phyloP scores from a whole-genome alignment of 2,888 invertebrate genomes.

The Nemurella pictetii region DNA sequence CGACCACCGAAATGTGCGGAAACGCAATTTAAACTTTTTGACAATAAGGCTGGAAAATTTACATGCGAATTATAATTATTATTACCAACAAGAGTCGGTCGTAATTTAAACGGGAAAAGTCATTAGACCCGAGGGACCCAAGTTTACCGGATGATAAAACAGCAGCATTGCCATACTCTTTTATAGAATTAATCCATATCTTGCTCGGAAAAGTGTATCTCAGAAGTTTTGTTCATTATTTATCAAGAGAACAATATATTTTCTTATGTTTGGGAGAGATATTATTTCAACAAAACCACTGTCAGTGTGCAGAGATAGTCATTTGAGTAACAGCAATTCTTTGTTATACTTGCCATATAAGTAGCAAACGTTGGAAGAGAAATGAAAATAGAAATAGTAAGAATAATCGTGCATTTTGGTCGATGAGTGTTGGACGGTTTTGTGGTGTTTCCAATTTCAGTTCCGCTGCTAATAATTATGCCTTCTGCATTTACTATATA shows the following conservation, averaged over 20 bases:
- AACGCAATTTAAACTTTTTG: conserved; percentile 42
- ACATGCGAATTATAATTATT: conserved; percentile 40
- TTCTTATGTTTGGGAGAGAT: too few species aligned
- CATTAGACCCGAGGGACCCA: conserved; percentile 40
- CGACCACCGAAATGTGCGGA: conserved; percentile 48
- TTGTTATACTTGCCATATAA: too few species aligned
- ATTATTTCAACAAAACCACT: too few species aligned
- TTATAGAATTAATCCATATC: not conserved
- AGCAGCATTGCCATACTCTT: conserved; percentile 9
- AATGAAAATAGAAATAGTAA: too few species aligned
- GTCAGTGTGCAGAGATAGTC: too few species aligned
- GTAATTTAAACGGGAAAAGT: conserved; percentile 41
- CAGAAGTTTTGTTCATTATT: not conserved
- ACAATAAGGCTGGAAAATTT: conserved; percentile 40
- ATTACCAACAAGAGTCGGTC: conserved; percentile 37
- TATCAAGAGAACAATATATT: not conserved
- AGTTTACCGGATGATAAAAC: conserved; percentile 35
- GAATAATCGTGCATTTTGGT: too few species aligned
- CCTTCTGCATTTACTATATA: not conserved
- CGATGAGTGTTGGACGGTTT: too few species aligned
- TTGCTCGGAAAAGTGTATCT: not conserved
- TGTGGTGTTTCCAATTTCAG: too few species aligned
- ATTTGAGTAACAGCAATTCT: too few species aligned
- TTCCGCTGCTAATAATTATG: too few species aligned
- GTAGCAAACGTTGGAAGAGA: too few species aligned